Percentiles rank a stretch among this genome's conserved stretches.
Evolutionary conservation across 2,888 invertebrate genomes (phyloP).

Genomic region (Tachystola acroxantha): DNA sequence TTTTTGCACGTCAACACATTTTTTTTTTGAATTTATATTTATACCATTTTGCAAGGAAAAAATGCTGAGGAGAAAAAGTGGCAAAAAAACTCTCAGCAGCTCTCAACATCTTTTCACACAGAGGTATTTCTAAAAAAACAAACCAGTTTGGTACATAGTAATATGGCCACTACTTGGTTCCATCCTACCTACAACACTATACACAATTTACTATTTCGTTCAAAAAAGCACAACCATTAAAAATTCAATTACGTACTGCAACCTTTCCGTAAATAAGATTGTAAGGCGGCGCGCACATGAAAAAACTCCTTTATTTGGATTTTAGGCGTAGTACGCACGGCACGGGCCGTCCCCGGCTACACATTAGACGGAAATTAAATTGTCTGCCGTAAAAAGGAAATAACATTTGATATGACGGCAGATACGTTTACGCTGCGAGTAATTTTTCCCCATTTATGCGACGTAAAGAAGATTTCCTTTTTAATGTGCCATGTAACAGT

Average conservation of each 20-base stretch:
- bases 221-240: neutral
- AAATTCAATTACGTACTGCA: neutral
- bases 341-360: neutral
- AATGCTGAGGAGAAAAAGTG: no score
- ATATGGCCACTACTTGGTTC: no score
- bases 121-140: no score
- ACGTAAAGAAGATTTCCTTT: conserved; percentile 21
- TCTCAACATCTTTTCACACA: no score
- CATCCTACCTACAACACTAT: no score
- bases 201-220: no score
- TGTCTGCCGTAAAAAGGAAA: conserved; percentile 44
- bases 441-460: conserved; percentile 32
- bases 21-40: no score
- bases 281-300: neutral
- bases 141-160: no score
- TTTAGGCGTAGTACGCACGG: neutral
- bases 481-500: neutral
- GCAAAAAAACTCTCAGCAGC: no score
- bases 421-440: conserved; percentile 33
- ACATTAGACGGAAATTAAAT: conserved; percentile 44
- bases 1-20: no score
- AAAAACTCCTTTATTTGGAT: neutral
- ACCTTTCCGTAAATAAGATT: neutral
- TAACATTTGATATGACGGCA: conserved; percentile 43
- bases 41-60: no score